Conservation (phyloP, 2,888 invertebrate species). For the Macaria liturata region DNA sequence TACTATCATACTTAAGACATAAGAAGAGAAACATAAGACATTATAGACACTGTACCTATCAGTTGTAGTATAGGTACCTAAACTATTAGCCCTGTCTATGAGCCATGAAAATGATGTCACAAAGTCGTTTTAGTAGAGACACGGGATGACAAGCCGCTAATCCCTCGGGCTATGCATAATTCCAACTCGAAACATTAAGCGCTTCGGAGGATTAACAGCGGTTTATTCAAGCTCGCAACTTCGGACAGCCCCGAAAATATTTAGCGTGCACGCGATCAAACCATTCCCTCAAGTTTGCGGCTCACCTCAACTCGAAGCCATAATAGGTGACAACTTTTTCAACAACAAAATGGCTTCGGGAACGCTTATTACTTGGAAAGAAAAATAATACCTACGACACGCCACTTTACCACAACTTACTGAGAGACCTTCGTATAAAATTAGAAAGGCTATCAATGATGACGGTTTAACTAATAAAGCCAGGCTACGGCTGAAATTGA, state of each 20-base stretch:
- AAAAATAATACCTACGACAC: background rate
- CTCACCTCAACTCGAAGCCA: conserved; percentile 23
- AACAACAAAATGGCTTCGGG: conserved; percentile 5
- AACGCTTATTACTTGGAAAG: conserved; percentile 2
- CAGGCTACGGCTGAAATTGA: conserved; percentile 4
- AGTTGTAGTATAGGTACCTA: conserved; percentile 31
- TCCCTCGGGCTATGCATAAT: conserved; percentile 76
- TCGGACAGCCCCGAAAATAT: conserved; percentile 32
- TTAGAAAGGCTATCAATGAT: no score
- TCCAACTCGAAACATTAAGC: conserved; percentile 72
- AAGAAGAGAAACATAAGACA: no score
- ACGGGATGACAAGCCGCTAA: conserved; percentile 74
- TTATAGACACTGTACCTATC: no score
- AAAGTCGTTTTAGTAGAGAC: conserved; percentile 60
- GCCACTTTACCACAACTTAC: background rate
- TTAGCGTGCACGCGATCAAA: conserved; percentile 33
- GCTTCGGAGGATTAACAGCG: conserved; percentile 68
- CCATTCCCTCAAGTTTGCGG: conserved; percentile 30
- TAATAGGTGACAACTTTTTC: conserved; percentile 19
- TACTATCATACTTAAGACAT: no score
- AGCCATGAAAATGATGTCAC: conserved; percentile 65
- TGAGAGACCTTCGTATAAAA: background rate
- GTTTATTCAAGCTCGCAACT: conserved; percentile 69
- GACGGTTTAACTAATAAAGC: no score
- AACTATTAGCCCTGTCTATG: conserved; percentile 51